Percentiles rank a stretch among this genome's conserved stretches.
These are phyloP conservation scores for Leptinotarsa juncta DNA, from an alignment of 2,888 invertebrate species.

Conservation along the genomic window DNA sequence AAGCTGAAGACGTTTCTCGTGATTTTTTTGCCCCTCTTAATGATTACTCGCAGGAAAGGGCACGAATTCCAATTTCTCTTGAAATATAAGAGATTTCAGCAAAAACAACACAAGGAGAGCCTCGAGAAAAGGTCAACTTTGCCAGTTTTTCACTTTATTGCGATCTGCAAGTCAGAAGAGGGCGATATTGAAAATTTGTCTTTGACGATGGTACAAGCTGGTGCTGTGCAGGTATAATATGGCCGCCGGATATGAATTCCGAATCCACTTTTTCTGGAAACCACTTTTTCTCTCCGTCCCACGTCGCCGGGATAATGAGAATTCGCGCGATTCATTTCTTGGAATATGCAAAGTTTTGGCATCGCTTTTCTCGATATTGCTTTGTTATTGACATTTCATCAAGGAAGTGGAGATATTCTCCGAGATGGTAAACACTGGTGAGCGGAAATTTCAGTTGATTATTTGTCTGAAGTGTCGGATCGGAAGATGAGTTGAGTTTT, in stretches of 20 bases:
- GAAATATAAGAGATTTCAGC: conserved; percentile 4
- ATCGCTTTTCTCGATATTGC: conserved; percentile 26
- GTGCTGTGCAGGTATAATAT: conserved; percentile 19
- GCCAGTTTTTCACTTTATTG: conserved; percentile 33
- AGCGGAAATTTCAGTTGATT: conserved; percentile 14
- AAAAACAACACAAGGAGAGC: conserved; percentile 9
- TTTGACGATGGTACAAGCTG: conserved; percentile 29
- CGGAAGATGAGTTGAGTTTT: not conserved
- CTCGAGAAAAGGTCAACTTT: conserved; percentile 23
- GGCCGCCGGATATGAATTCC: conserved; percentile 21
- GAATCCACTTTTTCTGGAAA: conserved; percentile 20
- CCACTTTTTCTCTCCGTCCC: conserved; percentile 11
- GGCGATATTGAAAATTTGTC: conserved; percentile 33
- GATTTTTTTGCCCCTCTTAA: no score
- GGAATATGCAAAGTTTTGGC: conserved; percentile 32
- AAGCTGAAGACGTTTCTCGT: no score
- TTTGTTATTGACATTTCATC: conserved; percentile 33
- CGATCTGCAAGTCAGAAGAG: conserved; percentile 24
- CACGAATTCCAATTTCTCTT: not conserved
- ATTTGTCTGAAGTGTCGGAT: not conserved
- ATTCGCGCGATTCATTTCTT: conserved; percentile 26
- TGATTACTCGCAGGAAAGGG: conserved; percentile 13
- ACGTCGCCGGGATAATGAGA: conserved; percentile 24
- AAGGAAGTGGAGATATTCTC: conserved; percentile 25
- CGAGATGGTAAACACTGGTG: conserved; percentile 16